phyloP scores from a whole-genome alignment of 2,113 vertebrate species.

The Asarcornis scutulata region DNA sequence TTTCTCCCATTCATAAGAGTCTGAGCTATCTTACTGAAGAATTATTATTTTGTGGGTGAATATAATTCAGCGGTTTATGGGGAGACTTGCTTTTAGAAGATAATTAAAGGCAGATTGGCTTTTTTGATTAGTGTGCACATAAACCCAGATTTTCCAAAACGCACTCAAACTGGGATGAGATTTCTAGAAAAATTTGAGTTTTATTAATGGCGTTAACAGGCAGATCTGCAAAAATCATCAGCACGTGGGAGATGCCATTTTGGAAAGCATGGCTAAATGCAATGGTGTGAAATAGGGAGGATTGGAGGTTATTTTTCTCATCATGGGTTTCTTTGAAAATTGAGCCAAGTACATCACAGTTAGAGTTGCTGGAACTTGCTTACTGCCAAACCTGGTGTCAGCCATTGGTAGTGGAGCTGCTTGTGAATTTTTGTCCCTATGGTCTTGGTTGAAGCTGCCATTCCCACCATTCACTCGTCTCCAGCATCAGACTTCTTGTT shows the following conservation, averaged over 20 bases:
- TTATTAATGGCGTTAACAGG: background rate
- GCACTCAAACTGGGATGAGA: background rate
- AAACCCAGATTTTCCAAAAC: background rate
- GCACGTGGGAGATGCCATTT: background rate
- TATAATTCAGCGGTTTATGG: background rate
- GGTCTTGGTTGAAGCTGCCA: background rate
- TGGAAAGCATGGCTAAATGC: background rate
- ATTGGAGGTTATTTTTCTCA: background rate
- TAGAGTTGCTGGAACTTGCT: background rate
- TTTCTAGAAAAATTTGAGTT: background rate
- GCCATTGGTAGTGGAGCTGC: background rate
- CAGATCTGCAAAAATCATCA: background rate
- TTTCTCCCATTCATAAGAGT: background rate
- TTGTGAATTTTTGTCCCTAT: background rate
- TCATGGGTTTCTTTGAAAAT: background rate
- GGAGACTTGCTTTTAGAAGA: background rate
- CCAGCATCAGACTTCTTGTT: background rate
- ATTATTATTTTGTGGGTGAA: background rate
- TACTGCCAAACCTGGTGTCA: background rate
- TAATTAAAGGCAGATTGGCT: background rate
- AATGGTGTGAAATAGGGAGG: background rate
- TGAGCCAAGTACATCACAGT: background rate
- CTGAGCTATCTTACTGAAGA: background rate
- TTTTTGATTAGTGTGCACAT: background rate
- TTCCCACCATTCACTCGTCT: background rate